Evolutionary conservation across 2,888 invertebrate species (phyloP), one percentile per base, ranked within the genome.

Genomic region (Mesorhabditis spiculigera): DNA sequence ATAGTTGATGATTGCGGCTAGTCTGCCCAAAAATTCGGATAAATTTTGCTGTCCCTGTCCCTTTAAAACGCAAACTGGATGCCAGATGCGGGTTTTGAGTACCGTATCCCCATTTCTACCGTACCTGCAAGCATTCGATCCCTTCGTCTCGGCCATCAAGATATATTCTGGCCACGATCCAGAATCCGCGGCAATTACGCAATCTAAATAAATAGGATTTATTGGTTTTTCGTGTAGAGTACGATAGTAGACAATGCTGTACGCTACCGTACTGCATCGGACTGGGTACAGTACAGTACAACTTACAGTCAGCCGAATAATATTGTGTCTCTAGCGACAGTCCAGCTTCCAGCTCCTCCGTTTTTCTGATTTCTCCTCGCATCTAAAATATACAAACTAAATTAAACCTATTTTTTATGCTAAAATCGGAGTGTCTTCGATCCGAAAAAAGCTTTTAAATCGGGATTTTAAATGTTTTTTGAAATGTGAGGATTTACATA

Each of bases 131-230:
- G 78, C 73, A 66, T 80, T 71, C 41, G 72, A 72, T 42, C 79
- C 81, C 43, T 71, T 73, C n/a, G 80, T 81, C 58, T 82, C 82
- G 10, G 79, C 73, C 28, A 82, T 68, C 10, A 82, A 76, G 4
- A 82, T 72, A 70, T 82, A 82, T 68, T 82, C 82, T 45, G 72
- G 76, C 45, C 28, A 28, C 28, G 28, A 28, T 28, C 28, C 71
- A 5, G 81, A 81, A 6, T 81, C 82, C 6, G 77, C 75, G 64
- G 80, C 80, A 42, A 82, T 78, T 13, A 82, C 70, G 67, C 82
- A 82, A 68, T 78, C 80, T 82, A 67, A 63, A 79, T 70, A 64
- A 16, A 45, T 44, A 43, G 66, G 16, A 16, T 4, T 6, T 58
- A 44, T 28, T 10, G 42, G 63, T 43, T 65, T 58, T 68, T 43